Evolutionary conservation across 30 jellyfish, hydroid and myxozoan species (phyloP), one percentile per base, ranked within the genome.

Genomic region (Aurelia aurita): DNA sequence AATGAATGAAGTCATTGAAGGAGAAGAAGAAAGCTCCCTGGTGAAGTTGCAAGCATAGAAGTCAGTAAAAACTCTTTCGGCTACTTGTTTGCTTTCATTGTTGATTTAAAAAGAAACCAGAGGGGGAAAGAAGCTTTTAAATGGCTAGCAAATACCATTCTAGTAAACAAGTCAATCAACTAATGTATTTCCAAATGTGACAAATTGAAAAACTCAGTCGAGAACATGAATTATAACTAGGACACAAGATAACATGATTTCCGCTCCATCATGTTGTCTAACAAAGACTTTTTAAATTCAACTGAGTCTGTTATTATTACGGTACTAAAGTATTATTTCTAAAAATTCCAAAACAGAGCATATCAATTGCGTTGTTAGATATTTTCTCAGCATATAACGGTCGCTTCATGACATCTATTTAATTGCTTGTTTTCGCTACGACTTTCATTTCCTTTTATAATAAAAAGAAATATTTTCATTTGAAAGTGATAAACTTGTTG

Each of bases 301-400:
- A 74, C 86, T 15, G 86, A 31, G 86, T 74, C 64, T 74, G 86
- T 74, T 74, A 53, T 74, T 59, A 45, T 55, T 74, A 53, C 66
- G 22, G 34, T 73, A 58, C 62, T 25, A 46, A 46, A 29, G 74
- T 74, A 73, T 53, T 74, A 46, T 55, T 58, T 73, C 32, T 5
- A 32, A 39, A 73, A 26, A 59, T 49, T 74, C 32, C 35, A 55
- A 23, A 22, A 74, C 64, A 58, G 20, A 58, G 53, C 22, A 28
- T 74, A 74, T 74, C 86, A 74, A 53, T 34, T 39, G n/a, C 53
- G 35, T 22, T 74, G 86, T 74, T 74, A 57, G 72, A 25, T 9
- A 51, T 58, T 74, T 28, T 49, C 86, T 31, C 86, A 74, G 86
- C 86, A 51, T 31, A 39, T 74, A 74, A 74, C 86, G 86, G 86